A percentile compares a stretch with the other conserved stretches of the same genome.
Conservation (phyloP, 2,113 vertebrate genomes). For the Tupaia chinensis region DNA sequence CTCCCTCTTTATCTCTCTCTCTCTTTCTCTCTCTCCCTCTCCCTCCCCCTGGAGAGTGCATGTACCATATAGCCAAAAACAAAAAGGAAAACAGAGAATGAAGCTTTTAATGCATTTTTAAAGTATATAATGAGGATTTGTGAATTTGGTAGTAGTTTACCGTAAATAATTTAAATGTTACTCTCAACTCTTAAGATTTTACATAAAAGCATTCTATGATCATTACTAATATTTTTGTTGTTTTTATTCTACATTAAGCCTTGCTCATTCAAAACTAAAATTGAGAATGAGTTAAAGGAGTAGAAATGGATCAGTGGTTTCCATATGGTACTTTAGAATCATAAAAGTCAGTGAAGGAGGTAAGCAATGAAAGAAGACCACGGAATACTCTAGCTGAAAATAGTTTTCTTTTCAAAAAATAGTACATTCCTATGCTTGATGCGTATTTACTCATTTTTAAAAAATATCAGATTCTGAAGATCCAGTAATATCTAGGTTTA, state of each 20-base stretch:
- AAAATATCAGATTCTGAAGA: neutral
- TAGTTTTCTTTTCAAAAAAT: conserved; percentile 25
- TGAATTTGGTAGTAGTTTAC: neutral
- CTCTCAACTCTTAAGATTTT: neutral
- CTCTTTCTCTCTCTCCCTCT: too few relatives aligned
- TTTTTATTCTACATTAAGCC: neutral
- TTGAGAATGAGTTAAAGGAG: conserved; percentile 16
- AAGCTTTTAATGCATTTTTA: conserved; percentile 17
- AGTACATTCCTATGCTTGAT: neutral
- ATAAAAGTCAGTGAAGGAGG: neutral
- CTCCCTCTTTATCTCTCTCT: too few relatives aligned
- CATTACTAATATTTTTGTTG: neutral
- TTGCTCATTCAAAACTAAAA: neutral
- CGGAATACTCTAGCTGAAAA: neutral
- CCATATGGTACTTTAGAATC: neutral
- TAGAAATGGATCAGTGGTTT: neutral
- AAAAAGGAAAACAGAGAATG: neutral
- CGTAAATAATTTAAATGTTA: conserved; percentile 21
- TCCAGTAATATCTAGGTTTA: neutral
- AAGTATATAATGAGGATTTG: conserved; percentile 3
- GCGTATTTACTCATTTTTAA: neutral
- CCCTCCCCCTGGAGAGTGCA: too few relatives aligned
- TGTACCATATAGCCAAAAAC: too few relatives aligned
- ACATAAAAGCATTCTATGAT: neutral
- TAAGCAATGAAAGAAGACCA: neutral